Percentiles rank a stretch among this genome's conserved stretches.
phyloP scores from a whole-genome alignment of 2,797 vertebrate species.

The Eulemur mongoz region DNA sequence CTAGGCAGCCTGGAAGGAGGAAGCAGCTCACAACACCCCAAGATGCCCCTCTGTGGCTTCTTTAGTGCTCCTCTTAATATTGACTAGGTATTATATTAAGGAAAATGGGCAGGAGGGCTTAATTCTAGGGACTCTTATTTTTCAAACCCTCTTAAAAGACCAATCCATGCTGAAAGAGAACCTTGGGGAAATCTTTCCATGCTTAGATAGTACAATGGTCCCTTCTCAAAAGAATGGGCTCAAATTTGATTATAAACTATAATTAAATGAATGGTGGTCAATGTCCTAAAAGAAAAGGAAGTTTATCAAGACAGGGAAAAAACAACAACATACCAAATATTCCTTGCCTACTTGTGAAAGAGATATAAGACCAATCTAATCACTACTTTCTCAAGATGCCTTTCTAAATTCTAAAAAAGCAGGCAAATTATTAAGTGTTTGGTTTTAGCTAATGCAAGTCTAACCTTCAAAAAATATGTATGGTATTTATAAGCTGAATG shows the following conservation, averaged over 20 bases:
- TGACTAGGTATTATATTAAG: not conserved
- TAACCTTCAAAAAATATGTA: conserved; percentile 4
- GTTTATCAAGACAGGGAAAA: not conserved
- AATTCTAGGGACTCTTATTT: conserved; percentile 6
- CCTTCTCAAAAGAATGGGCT: not conserved
- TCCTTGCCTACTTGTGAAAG: not conserved
- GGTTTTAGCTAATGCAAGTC: conserved; percentile 28
- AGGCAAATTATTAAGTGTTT: conserved; percentile 30
- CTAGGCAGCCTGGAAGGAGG: not conserved
- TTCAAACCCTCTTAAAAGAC: conserved; percentile 34
- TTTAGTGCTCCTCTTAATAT: not conserved
- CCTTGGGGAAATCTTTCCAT: not conserved
- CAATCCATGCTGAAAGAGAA: not conserved
- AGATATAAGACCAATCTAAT: conserved; percentile 25
- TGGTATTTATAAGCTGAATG: conserved; percentile 9
- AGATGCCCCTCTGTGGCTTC: not conserved
- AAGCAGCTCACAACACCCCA: not conserved
- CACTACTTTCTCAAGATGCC: conserved; percentile 5
- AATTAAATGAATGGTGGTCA: not conserved
- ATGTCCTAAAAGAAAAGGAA: conserved; percentile 33
- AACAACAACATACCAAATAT: not conserved
- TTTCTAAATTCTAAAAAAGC: conserved; percentile 45
- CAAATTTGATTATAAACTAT: not conserved
- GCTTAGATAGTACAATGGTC: not conserved
- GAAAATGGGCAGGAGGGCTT: not conserved